Percentiles rank a stretch among this genome's conserved stretches.
phyloP scores from a whole-genome alignment of 2,113 vertebrate genomes.

The Sander vitreus region DNA sequence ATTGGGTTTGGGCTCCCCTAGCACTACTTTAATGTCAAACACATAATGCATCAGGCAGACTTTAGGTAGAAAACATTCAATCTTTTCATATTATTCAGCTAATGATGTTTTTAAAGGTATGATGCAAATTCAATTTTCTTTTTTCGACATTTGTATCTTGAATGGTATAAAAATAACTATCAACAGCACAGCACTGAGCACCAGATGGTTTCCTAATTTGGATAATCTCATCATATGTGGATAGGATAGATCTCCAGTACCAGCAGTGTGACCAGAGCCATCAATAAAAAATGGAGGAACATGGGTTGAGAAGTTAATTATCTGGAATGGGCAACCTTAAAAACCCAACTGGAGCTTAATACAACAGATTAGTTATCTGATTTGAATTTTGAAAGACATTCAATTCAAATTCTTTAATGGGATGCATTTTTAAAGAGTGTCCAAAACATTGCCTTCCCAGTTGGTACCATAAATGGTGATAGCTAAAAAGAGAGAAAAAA shows the following conservation, averaged over 20 bases:
- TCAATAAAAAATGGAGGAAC: conserved; percentile 30
- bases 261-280: conserved; percentile 41
- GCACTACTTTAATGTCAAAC: conserved; percentile 81
- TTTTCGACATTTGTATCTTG: conserved; percentile 11
- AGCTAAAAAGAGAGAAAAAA: conserved; percentile 42
- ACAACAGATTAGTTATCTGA: conserved; percentile 42
- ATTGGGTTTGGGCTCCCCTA: conserved; percentile 75
- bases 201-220: conserved; percentile 62
- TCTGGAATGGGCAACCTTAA: conserved; percentile 43
- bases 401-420: conserved; percentile 22
- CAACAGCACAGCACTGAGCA: conserved; percentile 4
- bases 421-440: conserved; percentile 23
- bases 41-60: conserved; percentile 72
- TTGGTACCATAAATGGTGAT: conserved; percentile 27
- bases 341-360: conserved; percentile 54
- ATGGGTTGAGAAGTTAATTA: conserved; percentile 52
- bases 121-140: conserved; percentile 30
- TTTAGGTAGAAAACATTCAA: conserved; percentile 65
- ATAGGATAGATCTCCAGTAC: conserved; percentile 35
- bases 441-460: conserved; percentile 40
- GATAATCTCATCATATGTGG: conserved; percentile 59
- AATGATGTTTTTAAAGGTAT: conserved; percentile 43
- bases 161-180: conserved; percentile 24
- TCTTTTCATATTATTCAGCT: conserved; percentile 55
- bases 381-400: conserved; percentile 55